Evolutionary conservation across 2,888 invertebrate species (phyloP), one percentile per base, ranked within the genome.

Genomic region (Cryptophagus acutangulus): DNA sequence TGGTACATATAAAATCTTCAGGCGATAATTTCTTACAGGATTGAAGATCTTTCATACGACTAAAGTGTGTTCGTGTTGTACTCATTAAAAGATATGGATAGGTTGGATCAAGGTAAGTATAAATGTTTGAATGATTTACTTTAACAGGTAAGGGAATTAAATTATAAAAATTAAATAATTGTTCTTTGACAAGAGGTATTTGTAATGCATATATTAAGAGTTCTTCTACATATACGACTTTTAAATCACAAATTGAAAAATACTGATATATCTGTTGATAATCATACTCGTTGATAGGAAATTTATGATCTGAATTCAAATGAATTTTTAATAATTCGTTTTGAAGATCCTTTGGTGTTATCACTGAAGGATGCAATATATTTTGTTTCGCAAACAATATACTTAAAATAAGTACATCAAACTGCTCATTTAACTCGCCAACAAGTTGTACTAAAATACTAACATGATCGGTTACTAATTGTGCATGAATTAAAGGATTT

Each of bases 381-480:
- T 39, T 39, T 35, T 39, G 33, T 39, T 39, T 39, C 5, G 39
- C 17, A 36, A 39, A 39, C 8, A 39, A 17, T 13, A 39, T 39
- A 9, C 13, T 17, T 8, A 16, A 38, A 15, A 38, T 38, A 28
- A 37, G 16, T 6, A 17, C n/a, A 12, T 39, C 34, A 14, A 18
- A 36, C 15, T 38, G 3, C 6, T 36, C 34, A 5, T 39, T 20
- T 13, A 38, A 8, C 17, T 38, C 33, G 16, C 3, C 26, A 4
- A 34, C 20, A 8, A 35, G 12, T n/a, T 28, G 20, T 5, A 20
- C 9, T 20, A 20, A 20, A 20, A 20, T 5, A 20, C 6, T 20
- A 9, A 6, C 6, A 5, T 26, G 12, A 26, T 12, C 3, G 3
- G 9, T n/a, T 26, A n/a, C n/a, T n/a, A n/a, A n/a, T n/a, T n/a